Conservation (phyloP, 92 coral and sea anemone species). For the Zoanthus solanderi region DNA sequence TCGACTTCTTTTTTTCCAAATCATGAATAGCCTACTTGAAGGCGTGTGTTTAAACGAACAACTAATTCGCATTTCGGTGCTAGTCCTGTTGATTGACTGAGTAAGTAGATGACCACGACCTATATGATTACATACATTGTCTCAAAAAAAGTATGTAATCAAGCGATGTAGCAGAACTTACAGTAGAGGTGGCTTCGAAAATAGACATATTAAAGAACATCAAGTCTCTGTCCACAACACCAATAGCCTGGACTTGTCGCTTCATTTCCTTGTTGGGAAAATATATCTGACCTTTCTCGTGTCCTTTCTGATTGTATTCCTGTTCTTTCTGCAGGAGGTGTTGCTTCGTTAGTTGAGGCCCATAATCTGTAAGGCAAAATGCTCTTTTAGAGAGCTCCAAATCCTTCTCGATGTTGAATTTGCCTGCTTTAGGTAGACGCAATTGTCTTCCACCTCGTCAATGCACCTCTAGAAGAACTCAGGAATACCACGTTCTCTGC, state of each 20-base stretch:
- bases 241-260: constrained; percentile 44
- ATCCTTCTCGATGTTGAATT: constrained; percentile 33
- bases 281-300: constrained; percentile 20
- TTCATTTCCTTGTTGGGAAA: constrained; percentile 36
- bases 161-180: too few species aligned
- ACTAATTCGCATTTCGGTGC: too few species aligned
- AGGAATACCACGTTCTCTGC: constrained; percentile 13
- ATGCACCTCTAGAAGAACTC: background rate
- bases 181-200: too few species aligned
- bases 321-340: constrained; percentile 41
- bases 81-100: too few species aligned
- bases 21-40: too few species aligned
- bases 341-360: constrained; percentile 46
- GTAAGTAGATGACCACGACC: too few species aligned
- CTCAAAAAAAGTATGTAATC: too few species aligned
- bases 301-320: too few species aligned
- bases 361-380: constrained; percentile 36
- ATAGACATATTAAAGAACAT: too few species aligned
- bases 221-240: background rate
- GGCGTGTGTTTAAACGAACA: too few species aligned
- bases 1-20: too few species aligned
- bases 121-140: too few species aligned
- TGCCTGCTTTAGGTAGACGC: background rate
- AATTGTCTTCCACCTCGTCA: background rate
- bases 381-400: constrained; percentile 45